These are phyloP conservation scores for Pipra filicauda DNA, from an alignment of 2,113 vertebrate genomes.

Conservation along the genomic window DNA sequence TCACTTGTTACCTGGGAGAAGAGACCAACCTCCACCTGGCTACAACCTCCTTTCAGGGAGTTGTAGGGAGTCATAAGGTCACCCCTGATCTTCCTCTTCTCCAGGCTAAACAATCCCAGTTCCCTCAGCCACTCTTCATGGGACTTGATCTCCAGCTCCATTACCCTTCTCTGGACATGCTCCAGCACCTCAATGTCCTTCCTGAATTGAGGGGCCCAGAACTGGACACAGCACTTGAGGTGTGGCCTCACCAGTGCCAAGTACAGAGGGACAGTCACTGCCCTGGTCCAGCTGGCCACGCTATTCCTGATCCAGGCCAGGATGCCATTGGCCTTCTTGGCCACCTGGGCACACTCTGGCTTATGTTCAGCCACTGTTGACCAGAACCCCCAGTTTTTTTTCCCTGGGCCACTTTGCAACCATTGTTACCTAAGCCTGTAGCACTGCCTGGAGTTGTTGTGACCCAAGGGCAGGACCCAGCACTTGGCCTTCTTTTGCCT, in stretches of 20 bases:
- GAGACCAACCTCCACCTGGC: neutral
- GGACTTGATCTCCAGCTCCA: neutral
- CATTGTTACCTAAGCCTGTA: neutral
- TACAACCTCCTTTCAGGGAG: neutral
- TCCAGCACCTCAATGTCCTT: neutral
- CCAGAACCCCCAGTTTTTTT: neutral
- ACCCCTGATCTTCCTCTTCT: neutral
- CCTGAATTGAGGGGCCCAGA: neutral
- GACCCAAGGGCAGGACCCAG: neutral
- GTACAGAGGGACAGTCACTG: neutral
- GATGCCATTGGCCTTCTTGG: neutral
- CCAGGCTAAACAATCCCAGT: neutral
- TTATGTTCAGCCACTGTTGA: neutral
- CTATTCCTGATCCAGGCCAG: neutral
- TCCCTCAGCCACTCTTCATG: neutral
- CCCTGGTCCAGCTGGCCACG: neutral
- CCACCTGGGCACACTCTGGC: neutral
- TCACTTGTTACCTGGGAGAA: neutral
- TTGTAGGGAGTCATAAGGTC: neutral
- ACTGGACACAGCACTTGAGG: neutral
- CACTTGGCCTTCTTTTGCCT: neutral
- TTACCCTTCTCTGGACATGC: accelerated
- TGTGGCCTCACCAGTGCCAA: neutral
- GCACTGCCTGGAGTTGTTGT: neutral
- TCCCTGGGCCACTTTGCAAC: accelerated